Evolutionary conservation across 2,113 vertebrate genomes (phyloP), one percentile per base, ranked within the genome.

Genomic region (Anser cygnoides): DNA sequence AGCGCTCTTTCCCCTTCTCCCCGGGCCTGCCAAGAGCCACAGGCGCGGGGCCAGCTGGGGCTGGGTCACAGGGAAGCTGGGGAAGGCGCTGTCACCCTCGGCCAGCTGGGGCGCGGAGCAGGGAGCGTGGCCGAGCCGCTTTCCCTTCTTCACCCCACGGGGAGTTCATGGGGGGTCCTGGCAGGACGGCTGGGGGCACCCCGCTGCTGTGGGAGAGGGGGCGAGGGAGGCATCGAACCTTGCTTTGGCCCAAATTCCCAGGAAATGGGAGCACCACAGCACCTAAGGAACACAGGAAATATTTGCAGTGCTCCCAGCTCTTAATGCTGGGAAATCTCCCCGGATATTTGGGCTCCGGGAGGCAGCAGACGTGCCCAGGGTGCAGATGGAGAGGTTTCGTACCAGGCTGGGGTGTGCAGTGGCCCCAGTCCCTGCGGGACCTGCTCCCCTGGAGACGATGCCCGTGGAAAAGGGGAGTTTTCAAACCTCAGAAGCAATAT

Each of bases 1-100:
- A 78, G 35, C 0, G 5, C 91, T 96, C 92, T 91, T 95, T 97
- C 29, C 77, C 91, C 94, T 94, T 87, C 84, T 97, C 77, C 49
- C 43, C 19, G 21, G 26, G 28, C 62, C 52, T 95, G 92, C 92
- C 94, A 96, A 87, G 52, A 52, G 73, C 84, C 1, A 1, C 46
- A 63, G 94, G 96, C 94, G 0, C 49, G 81, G 43, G 62, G 73
- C 95, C 96, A 93, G 91, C 84, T 92, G 68, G 76, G 91, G 18
- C 57, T 84, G n/a, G 70, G 91, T 91, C 84, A 89, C 41, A 54
- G 62, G 39, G 43, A 50, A 83, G 62, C 37, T 35, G 19, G 31
- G 39, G 66, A 67, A 89, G 25, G 20, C 57, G 46, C 78, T 0
- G 0, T 57, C 4, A 0, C 52, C 54, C 61, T 84, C 15, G 16